phyloP scores from a whole-genome alignment of 2,797 vertebrate species.

The Serranus cabrilla region DNA sequence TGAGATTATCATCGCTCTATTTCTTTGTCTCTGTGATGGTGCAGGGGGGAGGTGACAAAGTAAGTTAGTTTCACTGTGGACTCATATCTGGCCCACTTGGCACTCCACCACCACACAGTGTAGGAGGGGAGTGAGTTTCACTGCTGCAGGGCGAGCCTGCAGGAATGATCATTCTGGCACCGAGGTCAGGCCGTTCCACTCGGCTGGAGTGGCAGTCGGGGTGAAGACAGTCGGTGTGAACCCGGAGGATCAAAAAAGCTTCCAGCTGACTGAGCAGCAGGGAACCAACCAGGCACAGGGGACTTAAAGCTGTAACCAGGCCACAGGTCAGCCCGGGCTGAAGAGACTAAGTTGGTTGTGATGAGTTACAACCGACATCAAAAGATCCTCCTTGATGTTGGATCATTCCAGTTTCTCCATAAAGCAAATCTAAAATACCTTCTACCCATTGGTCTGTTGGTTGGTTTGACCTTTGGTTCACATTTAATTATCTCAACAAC shows the following conservation, averaged over 20 bases:
- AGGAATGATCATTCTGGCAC: constrained; percentile 26
- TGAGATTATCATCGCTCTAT: background rate
- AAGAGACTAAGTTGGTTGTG: background rate
- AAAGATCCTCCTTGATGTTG: background rate
- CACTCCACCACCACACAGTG: background rate
- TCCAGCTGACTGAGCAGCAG: constrained; percentile 45
- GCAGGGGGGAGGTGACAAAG: constrained; percentile 1
- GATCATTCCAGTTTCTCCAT: background rate
- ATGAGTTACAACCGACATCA: background rate
- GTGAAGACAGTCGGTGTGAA: constrained; percentile 18
- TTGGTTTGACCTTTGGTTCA: background rate
- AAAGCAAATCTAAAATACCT: background rate
- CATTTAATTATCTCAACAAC: background rate
- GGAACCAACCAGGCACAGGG: background rate
- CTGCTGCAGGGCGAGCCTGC: constrained; percentile 23
- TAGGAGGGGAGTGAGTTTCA: constrained; percentile 19
- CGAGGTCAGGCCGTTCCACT: constrained; percentile 43
- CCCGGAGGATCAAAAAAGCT: constrained; percentile 32
- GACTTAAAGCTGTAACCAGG: background rate
- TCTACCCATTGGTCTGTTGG: background rate
- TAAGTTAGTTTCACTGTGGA: constrained; percentile 1
- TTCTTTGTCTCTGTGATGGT: background rate
- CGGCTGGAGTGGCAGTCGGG: constrained; percentile 2
- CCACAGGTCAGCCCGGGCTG: background rate
- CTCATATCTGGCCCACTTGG: constrained; percentile 17